Conservation (phyloP, 2,113 vertebrate species). For the Rafetus swinhoei region DNA sequence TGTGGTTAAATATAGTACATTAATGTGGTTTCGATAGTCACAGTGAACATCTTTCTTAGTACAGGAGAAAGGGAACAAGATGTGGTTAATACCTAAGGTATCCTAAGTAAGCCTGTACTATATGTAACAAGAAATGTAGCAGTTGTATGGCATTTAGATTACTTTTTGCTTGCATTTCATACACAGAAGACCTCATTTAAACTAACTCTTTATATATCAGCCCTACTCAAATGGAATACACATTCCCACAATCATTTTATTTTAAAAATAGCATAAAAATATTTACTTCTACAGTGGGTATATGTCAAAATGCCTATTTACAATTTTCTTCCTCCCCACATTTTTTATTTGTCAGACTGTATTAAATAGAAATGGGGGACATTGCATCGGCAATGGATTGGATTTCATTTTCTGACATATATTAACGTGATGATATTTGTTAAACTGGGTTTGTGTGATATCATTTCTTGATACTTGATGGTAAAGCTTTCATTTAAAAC, state of each 20-base stretch:
- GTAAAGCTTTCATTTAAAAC: conserved; percentile 15
- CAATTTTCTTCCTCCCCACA: not conserved
- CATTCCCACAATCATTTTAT: conserved; percentile 30
- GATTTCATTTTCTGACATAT: not conserved
- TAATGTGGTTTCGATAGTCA: not conserved
- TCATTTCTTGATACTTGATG: not conserved
- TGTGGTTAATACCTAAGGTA: not conserved
- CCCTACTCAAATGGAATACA: not conserved
- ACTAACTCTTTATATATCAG: conserved; percentile 32
- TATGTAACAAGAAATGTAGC: not conserved
- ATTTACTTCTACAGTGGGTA: not conserved
- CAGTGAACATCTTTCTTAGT: not conserved
- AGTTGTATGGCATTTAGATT: not conserved
- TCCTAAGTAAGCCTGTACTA: not conserved
- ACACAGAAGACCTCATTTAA: conserved; percentile 26
- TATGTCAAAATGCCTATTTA: not conserved
- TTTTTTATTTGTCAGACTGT: not conserved
- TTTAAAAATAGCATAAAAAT: conserved; percentile 20
- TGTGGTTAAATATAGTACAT: not conserved
- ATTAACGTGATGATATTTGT: not conserved
- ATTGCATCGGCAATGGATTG: not conserved
- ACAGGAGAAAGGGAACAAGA: not conserved
- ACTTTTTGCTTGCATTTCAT: conserved; percentile 9
- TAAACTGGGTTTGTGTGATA: not conserved
- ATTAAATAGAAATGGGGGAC: not conserved